A percentile compares a stretch with the other conserved stretches of the same genome.
These are phyloP conservation scores for Pantala flavescens DNA, from an alignment of 1,140 invertebrate genomes.

Conservation along the genomic window DNA sequence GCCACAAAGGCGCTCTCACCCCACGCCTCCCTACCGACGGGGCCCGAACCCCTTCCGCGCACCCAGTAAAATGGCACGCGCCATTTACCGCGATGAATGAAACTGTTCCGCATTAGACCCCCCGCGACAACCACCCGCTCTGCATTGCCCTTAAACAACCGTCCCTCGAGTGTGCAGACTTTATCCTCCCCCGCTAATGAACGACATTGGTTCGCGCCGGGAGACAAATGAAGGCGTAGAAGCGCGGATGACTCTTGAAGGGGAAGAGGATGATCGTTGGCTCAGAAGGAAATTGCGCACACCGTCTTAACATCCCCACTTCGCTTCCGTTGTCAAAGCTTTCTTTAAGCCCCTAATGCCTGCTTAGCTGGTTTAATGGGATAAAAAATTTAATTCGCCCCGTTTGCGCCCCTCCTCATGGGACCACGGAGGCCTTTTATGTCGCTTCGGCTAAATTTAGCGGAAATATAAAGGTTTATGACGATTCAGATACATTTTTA, in stretches of 20 bases:
- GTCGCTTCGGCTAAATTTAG: not conserved
- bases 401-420: not conserved
- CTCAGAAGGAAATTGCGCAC: not conserved
- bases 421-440: not conserved
- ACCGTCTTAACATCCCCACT: not conserved
- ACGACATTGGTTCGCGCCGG: not conserved
- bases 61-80: not conserved
- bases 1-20: not conserved
- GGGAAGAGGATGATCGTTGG: not conserved
- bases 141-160: not conserved
- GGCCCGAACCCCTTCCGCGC: not conserved
- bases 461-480: not conserved
- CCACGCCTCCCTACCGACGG: not conserved
- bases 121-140: not conserved
- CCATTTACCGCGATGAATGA: not conserved
- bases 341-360: not conserved
- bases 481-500: no score
- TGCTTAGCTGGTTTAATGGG: not conserved
- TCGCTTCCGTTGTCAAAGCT: not conserved
- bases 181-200: not conserved
- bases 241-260: not conserved
- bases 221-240: not conserved
- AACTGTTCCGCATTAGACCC: not conserved
- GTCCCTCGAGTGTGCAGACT: not conserved
- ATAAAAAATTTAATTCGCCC: conserved; percentile 7